A percentile compares a stretch with the other conserved stretches of the same genome.
phyloP scores from a whole-genome alignment of 1,140 invertebrate genomes.

The Drosophila aff. region DNA sequence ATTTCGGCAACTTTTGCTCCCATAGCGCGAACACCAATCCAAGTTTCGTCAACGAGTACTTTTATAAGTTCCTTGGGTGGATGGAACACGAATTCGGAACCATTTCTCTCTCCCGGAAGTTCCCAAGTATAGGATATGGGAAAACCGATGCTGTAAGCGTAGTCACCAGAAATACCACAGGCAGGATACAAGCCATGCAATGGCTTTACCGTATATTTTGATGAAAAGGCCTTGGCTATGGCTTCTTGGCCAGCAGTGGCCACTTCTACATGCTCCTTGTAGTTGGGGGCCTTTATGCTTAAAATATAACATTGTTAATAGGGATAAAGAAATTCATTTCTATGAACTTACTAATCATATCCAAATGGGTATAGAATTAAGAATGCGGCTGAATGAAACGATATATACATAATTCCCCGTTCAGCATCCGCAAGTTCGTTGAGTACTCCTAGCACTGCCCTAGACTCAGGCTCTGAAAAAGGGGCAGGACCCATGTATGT shows the following conservation, averaged over 20 bases:
- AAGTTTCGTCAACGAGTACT: slow-evolving; percentile 38
- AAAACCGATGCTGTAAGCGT: slow-evolving; percentile 42
- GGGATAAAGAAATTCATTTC: rapidly evolving
- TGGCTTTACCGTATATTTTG: neutral
- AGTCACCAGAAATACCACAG: slow-evolving; percentile 41
- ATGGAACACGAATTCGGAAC: neutral
- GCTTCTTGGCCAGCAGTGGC: slow-evolving; percentile 28
- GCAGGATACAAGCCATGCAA: neutral
- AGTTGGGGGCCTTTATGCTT: slow-evolving; percentile 14
- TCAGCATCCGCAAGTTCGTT: neutral
- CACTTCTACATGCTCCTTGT: slow-evolving; percentile 1
- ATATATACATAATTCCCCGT: slow-evolving; percentile 32
- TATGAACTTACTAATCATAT: slow-evolving; percentile 7
- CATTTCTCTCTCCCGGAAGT: neutral
- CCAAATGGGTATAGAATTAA: slow-evolving; percentile 34
- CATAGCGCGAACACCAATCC: slow-evolving; percentile 42
- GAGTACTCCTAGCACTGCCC: slow-evolving; percentile 25
- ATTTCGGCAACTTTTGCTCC: slow-evolving; percentile 27
- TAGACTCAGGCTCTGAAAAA: slow-evolving; percentile 41
- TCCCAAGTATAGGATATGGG: slow-evolving; percentile 19
- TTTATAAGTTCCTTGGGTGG: slow-evolving; percentile 1
- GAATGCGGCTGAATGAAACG: slow-evolving; percentile 29
- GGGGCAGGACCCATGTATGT: slow-evolving; percentile 11
- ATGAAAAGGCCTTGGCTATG: slow-evolving; percentile 3
- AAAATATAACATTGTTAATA: neutral